Conservation (phyloP, 2,797 vertebrate species). For the Microctenopoma lineatum region DNA sequence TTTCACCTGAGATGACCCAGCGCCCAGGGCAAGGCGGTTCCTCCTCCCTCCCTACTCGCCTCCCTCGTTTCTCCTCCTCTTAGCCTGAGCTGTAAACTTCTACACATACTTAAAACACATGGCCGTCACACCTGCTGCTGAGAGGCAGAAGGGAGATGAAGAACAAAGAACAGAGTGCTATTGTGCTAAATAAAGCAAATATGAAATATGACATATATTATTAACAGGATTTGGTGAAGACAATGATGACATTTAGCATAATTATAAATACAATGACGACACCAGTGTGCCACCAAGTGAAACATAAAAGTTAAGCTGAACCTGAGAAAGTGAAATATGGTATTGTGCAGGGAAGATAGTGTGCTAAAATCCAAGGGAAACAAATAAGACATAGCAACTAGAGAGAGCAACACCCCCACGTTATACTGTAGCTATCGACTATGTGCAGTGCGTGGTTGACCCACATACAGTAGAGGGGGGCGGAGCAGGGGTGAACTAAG, state of each 20-base stretch:
- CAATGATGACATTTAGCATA: no score
- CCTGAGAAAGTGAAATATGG: conserved; percentile 3
- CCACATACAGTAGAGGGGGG: conserved; percentile 60
- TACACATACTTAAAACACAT: conserved; percentile 72
- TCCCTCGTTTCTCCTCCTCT: conserved; percentile 42
- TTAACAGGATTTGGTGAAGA: conserved; percentile 5
- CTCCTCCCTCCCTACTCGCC: conserved; percentile 34
- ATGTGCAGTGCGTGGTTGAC: conserved; percentile 58
- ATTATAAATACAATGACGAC: no score
- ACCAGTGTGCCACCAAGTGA: neutral
- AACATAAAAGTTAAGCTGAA: neutral
- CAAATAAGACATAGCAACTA: neutral
- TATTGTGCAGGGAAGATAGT: neutral
- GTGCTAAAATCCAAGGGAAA: conserved; percentile 13
- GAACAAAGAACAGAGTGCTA: conserved; percentile 33
- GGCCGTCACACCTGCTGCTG: conserved; percentile 71
- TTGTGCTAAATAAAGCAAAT: conserved; percentile 7
- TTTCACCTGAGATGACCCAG: conserved; percentile 82
- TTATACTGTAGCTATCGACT: conserved; percentile 46
- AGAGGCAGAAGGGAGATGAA: conserved; percentile 47
- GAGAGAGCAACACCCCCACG: conserved; percentile 5
- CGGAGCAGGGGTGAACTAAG: conserved; percentile 63
- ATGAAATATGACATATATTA: neutral
- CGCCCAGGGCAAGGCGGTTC: conserved; percentile 59
- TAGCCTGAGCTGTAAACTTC: conserved; percentile 64